Evolutionary conservation across 2,888 invertebrate species (phyloP), one percentile per base, ranked within the genome.

Genomic region (Drosophila kuntzei): DNA sequence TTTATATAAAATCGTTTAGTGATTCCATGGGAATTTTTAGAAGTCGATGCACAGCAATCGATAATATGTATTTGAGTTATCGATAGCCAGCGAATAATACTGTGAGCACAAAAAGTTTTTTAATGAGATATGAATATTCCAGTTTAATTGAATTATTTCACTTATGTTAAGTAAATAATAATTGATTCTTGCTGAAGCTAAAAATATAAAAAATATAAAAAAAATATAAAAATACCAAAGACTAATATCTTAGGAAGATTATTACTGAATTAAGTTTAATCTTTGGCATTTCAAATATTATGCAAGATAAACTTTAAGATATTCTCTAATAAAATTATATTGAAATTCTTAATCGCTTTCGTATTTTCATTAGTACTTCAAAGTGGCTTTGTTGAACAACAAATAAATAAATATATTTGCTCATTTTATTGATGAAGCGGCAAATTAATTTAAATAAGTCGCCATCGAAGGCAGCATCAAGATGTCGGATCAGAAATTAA

Each of bases 381-480:
- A 29, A 46, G 25, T 37, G 57, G 7, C 14, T 37, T 29, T 53
- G 32, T 12, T 32, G 22, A 27, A 27, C 8, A 27, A 27, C 27
- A 14, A 39, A 49, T 41, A 60, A 44, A 43, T 51, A 9, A 18
- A 43, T 51, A 59, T 36, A 51, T 61, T 57, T 46, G 43, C 27
- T 34, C 16, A 57, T 64, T 54, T 27, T 43, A 74, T 71, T 76
- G 74, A 76, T 67, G 55, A 60, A 67, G 53, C 55, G 46, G 58
- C 64, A 60, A 76, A 75, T 75, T 75, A 68, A 75, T 76, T 76
- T 71, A 75, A 71, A 74, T 65, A 66, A 65, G 53, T 61, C 55
- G 58, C 65, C 70, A 65, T 65, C 59, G 57, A 47, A 64, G 49
- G 41, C 51, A 65, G 43, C 71, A 61, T 66, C 72, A 71, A 72